Base-by-base conservation (phyloP, 2,113 vertebrate genomes). In the Hydrochoerus hydrochaeris region DNA sequence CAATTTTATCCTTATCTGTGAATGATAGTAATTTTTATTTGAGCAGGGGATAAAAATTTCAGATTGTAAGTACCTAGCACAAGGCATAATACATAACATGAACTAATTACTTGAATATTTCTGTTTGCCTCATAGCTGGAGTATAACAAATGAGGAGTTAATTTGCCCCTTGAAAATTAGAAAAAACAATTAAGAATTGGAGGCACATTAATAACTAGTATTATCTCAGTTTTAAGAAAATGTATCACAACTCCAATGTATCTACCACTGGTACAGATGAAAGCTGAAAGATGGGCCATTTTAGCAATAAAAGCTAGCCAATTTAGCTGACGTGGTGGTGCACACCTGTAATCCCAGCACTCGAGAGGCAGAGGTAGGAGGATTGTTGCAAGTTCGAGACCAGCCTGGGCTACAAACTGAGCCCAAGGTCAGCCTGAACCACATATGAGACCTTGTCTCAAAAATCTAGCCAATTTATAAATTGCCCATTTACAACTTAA, bases 201-300 rank as follows among this genome's bases (percentile, higher is more conserved):
- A 65, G 32, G 49, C 41, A 73, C 26, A 91, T 62, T 88, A 84
- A 85, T 32, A 86, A 90, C 6, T 90, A 85, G 92, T 87, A 20
- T 22, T 91, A 44, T 95, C 28, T 71, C 49, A 60, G 24, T 62
- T 38, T 17, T 93, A 57, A 97, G 90, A 77, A 95, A 90, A 92
- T 38, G 58, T 1, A 57, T 85, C 41, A 63, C 22, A 85, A 69
- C 3, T 1, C 60, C 62, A 38, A 75, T 65, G 24, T 26, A 62
- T 32, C 88, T 0, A 54, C 78, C n/a, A 35, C 14, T 28, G 57
- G 32, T 28, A 11, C 41, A 44, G 44, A 19, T 90, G 75, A 87
- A 90, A 87, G 32, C 13, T 69, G 78, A 84, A 73, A 77, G 38
- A 22, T 24, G 52, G 46, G 60, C 78, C 77, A 19, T 88, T 30